A percentile compares a stretch with the other conserved stretches of the same genome.
Evolutionary conservation across 2,797 vertebrate species (phyloP).

Genomic region (Harpagifer antarcticus): DNA sequence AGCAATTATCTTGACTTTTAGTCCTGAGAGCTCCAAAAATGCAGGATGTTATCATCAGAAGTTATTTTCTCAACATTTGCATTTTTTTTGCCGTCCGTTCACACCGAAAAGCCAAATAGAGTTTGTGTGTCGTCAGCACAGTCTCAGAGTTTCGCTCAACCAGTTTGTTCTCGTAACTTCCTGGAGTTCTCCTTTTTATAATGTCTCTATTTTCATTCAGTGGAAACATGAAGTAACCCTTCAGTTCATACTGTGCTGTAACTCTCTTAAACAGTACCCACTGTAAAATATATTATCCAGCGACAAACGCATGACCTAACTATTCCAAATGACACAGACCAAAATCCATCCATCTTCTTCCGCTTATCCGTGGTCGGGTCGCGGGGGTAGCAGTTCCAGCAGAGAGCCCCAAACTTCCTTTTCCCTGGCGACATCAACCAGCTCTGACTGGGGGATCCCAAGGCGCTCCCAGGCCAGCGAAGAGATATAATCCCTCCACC

Average conservation of each 20-base stretch:
- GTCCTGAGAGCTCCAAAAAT: neutral
- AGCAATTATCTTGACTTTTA: neutral
- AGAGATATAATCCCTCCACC: no score
- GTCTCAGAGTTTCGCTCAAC: neutral
- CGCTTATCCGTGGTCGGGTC: no score
- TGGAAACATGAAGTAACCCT: neutral
- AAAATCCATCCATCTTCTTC: no score
- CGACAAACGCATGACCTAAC: conserved; percentile 5
- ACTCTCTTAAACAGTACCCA: neutral
- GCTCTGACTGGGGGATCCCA: no score
- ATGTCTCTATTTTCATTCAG: neutral
- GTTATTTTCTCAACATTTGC: neutral
- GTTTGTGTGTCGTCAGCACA: neutral
- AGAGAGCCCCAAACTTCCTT: no score
- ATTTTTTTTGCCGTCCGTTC: neutral
- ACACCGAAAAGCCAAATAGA: neutral
- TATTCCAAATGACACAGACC: neutral
- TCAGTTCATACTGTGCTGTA: neutral
- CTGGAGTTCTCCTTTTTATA: neutral
- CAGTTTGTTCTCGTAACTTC: neutral
- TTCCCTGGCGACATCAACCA: no score
- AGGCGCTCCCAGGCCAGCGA: no score
- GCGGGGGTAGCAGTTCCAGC: no score
- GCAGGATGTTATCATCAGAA: neutral
- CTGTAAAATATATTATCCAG: neutral